Percentiles rank a stretch among this genome's conserved stretches.
phyloP scores from a whole-genome alignment of 2,797 vertebrate species.

The Capromys pilorides region DNA sequence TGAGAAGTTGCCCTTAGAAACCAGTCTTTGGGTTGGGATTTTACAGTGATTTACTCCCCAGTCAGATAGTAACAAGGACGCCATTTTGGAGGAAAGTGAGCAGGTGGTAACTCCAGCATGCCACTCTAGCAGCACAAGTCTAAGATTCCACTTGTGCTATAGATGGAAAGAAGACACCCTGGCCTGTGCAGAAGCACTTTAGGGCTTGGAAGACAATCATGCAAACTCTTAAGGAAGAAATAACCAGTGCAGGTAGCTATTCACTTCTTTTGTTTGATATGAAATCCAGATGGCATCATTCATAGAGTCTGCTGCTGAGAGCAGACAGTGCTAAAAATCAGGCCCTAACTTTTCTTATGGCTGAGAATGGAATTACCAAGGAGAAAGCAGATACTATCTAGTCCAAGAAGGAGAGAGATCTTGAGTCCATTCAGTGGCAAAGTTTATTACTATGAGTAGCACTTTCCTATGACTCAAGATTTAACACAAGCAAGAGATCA shows the following conservation, averaged over 20 bases:
- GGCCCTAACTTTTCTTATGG: background rate
- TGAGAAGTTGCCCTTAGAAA: too few relatives aligned
- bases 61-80: background rate
- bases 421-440: background rate
- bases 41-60: background rate
- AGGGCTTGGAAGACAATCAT: background rate
- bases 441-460: background rate
- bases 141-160: background rate
- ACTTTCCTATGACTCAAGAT: background rate
- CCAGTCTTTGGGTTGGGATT: background rate
- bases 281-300: background rate
- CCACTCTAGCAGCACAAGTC: background rate
- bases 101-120: background rate
- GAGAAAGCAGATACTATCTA: background rate
- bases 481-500: background rate
- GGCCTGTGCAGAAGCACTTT: background rate
- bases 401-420: background rate
- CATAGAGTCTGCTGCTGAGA: background rate
- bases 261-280: background rate
- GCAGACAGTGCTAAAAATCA: background rate
- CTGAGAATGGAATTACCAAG: background rate
- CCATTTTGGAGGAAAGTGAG: background rate
- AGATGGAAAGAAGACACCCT: background rate
- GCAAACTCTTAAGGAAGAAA: background rate
- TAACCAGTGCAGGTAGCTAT: background rate